Base-by-base conservation (phyloP, 2,797 vertebrate species). In the Buphagus erythrorhynchus region DNA sequence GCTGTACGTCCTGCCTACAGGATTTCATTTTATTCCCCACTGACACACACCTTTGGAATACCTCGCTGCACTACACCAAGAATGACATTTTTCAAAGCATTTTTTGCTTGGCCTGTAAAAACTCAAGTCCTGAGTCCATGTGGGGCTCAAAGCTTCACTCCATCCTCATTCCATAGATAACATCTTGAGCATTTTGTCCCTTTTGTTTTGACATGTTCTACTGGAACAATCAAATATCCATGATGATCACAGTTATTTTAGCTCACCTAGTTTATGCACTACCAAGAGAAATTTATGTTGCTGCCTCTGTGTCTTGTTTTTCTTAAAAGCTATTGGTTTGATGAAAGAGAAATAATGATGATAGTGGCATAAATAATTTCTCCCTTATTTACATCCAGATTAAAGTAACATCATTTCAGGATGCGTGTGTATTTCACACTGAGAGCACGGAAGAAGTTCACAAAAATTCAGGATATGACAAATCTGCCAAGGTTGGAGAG, bases 161-260 rank as follows among this genome's bases (percentile, higher is more conserved):
- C 22, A 63, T 42, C 12, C 11, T 87, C 17, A 29, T 54, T 69
- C 63, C 9, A 17, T 1, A 43, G 40, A 21, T 38, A 40, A 31
- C 1, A 49, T 2, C 5, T 29, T 45, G 28, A 74, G 3, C 0
- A 0, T 36, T 76, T 63, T 0, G 0, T 65, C 13, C 42, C 8
- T 86, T 57, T 54, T 68, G 10, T 66, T 88, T 87, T 67, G 25
- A 7, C 20, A 11, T 18, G 10, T 69, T 66, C 26, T 69, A 1
- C 19, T 63, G 29, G 13, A 76, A 38, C 28, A 67, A 71, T 26
- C 57, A 74, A 85, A 38, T 29, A 87, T 17, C 31, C 7, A 10
- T 9, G 10, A 77, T 24, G 24, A 48, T 31, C 14, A 1, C 12
- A 19, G 28, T 46, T 90, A 57, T 90, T 94, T 73, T 62, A 84